Base-by-base conservation (phyloP, 2,797 vertebrate genomes). In the Bothrops alternatus region DNA sequence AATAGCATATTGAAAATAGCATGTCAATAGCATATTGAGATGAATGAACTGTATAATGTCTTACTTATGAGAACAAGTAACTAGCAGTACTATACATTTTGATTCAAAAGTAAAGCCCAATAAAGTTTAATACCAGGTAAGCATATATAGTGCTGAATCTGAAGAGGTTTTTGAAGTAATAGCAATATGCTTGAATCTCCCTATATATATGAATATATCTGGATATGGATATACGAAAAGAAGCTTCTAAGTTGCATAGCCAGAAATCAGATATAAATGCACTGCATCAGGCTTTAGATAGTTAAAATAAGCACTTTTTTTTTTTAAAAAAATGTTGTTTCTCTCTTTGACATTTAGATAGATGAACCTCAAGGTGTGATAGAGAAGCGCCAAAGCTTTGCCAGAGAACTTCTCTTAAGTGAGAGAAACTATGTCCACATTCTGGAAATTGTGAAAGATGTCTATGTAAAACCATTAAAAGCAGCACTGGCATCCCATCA, bases 401-500 rank as follows among this genome's bases (percentile, higher is more conserved):
- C 92, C 42, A 94, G 94, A 93, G 98, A 99, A 95, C 96, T 98
- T 65, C 93, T 98, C 60, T 94, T 95, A 93, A 98, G 98, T 0
- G 98, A 98, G 96, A 91, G 95, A 82, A 93, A 94, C 0, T 98
- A 98, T 0, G 95, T 98, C 55, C 96, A 96, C 88, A 95, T 94
- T 56, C 97, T 98, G 91, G 96, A 95, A 12, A 95, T 96, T 0
- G 94, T 98, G 93, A 93, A 96, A 55, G 97, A 97, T 87, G 97
- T 98, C 5, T 98, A 98, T 50, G 96, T 96, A 4, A 95, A 94
- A 42, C 98, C 98, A 32, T 94, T 98, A 3, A 97, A 96, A 86
- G 98, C 98, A 2, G 98, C 98, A 0, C 92, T 99, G 53, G 96
- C 98, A 86, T 98, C 98, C 57, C 98, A 98, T 96, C 96, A 98